A percentile compares a stretch with the other conserved stretches of the same genome.
phyloP scores from a whole-genome alignment of 2,113 vertebrate species.

The Arizona elegans region DNA sequence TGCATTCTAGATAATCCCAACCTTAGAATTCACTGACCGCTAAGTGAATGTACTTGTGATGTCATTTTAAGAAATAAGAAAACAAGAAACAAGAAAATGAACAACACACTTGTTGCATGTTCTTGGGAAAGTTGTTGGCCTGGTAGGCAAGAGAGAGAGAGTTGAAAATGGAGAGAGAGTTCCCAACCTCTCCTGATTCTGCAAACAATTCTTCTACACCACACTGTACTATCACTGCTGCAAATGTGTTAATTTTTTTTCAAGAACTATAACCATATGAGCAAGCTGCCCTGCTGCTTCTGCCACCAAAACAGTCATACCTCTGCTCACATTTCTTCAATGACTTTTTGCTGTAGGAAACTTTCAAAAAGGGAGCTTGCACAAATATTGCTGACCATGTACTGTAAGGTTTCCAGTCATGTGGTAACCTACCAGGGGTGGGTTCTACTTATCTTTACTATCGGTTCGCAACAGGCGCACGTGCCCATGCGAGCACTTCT shows the following conservation, averaged over 20 bases:
- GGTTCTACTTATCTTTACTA: too few species aligned
- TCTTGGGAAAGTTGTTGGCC: not conserved
- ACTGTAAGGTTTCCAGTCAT: not conserved
- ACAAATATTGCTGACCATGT: not conserved
- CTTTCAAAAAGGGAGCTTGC: not conserved
- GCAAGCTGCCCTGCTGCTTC: not conserved
- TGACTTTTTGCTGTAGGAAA: too few species aligned
- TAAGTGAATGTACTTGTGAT: not conserved
- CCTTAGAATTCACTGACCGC: not conserved
- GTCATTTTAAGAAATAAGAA: not conserved
- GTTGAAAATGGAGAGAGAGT: not conserved
- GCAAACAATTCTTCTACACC: not conserved
- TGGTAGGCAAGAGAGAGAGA: not conserved
- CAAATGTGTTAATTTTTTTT: not conserved
- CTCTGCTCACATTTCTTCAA: not conserved
- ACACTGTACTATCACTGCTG: not conserved
- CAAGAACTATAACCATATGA: not conserved
- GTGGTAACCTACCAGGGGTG: not conserved
- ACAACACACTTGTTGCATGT: not conserved
- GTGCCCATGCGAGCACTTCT: too few species aligned
- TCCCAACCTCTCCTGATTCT: not conserved
- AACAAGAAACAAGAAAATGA: not conserved
- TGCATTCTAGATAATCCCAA: not conserved
- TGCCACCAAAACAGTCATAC: not conserved
- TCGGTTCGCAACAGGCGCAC: too few species aligned